These are phyloP conservation scores for Vandiemenella viatica DNA, from an alignment of 2,888 invertebrate species.

Conservation along the genomic window DNA sequence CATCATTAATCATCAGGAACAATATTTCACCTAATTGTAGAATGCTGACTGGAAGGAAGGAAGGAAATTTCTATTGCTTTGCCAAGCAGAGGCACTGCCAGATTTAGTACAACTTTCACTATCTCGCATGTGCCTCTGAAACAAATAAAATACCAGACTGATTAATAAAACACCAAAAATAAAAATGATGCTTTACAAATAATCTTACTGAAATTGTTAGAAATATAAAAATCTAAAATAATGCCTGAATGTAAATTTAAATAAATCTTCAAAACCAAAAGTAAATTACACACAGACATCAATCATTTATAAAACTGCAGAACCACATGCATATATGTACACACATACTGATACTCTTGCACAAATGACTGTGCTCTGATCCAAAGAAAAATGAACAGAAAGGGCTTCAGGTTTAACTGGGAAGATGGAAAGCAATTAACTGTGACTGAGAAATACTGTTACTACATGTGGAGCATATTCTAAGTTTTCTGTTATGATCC, in stretches of 20 bases:
- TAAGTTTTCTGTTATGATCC: no score
- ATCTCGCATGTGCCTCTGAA: constrained; percentile 79
- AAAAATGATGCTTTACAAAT: neutral
- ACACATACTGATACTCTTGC: no score
- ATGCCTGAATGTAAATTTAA: neutral
- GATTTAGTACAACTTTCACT: constrained; percentile 22
- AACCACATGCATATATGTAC: no score
- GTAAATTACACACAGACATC: neutral
- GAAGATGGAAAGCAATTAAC: no score
- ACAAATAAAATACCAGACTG: constrained; percentile 27
- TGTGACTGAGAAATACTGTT: no score
- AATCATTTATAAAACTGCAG: neutral
- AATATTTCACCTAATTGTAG: neutral
- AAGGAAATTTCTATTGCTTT: no score
- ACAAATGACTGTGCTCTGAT: no score
- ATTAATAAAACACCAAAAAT: constrained; percentile 7
- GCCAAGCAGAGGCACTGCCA: constrained; percentile 13
- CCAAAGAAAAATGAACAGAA: no score
- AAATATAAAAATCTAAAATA: neutral
- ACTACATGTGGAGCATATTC: no score
- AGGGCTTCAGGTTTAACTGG: no score
- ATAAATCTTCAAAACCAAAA: neutral
- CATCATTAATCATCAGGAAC: neutral
- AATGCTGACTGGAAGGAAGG: no score
- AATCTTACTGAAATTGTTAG: no score